Evolutionary conservation across 2,888 invertebrate genomes (phyloP).

Genomic region (Metellina segmentata): DNA sequence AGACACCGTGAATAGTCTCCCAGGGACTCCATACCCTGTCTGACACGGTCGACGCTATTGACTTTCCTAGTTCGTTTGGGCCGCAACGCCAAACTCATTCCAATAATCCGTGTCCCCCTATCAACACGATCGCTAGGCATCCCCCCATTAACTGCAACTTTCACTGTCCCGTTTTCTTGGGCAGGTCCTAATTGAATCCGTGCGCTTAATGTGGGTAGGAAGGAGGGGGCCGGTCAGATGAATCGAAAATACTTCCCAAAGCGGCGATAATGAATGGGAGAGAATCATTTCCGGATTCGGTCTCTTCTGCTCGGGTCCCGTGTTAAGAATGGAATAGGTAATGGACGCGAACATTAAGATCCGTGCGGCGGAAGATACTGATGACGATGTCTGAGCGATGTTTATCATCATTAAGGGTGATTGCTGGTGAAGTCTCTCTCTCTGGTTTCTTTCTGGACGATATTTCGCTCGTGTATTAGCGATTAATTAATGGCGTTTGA

Average conservation of each 20-base stretch:
- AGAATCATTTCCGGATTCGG: constrained; percentile 46
- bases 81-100: background rate
- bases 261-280: constrained; percentile 42
- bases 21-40: no score
- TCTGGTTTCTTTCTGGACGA: no score
- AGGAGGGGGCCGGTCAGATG: background rate
- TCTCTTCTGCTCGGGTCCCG: background rate
- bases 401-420: constrained; percentile 17
- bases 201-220: background rate
- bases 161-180: background rate
- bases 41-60: no score
- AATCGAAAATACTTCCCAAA: constrained; percentile 21
- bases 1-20: no score
- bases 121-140: background rate
- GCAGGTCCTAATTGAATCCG: constrained; percentile 24
- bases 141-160: background rate
- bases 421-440: no score
- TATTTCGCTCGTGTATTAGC: no score
- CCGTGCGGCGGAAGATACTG: background rate
- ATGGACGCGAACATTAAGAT: constrained; percentile 2
- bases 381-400: constrained; percentile 14
- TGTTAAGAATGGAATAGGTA: background rate
- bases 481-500: no score
- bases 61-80: no score
- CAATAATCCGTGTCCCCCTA: background rate